phyloP scores from a whole-genome alignment of 2,113 vertebrate genomes.

The Hoplias malabaricus region DNA sequence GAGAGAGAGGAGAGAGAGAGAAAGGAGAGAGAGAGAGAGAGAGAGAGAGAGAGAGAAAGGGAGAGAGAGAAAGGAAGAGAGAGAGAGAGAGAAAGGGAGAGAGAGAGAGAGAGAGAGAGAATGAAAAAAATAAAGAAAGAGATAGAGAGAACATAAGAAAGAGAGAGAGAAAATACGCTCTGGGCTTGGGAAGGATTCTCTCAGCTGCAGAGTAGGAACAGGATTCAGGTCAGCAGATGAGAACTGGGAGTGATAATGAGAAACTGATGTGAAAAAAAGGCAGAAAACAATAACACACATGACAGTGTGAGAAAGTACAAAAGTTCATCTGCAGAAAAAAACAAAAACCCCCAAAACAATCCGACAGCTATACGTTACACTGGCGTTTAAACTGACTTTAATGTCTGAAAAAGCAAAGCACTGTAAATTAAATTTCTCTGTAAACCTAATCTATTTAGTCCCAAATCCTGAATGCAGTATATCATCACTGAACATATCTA shows the following conservation, averaged over 20 bases:
- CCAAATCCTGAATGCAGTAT: too few species aligned
- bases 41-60: constrained; percentile 1
- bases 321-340: constrained; percentile 3
- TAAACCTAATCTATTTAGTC: too few species aligned
- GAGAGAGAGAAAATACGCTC: neutral
- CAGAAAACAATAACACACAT: constrained; percentile 8
- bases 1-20: too few species aligned
- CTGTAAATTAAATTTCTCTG: too few species aligned
- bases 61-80: constrained; percentile 10
- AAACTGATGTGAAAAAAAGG: constrained; percentile 19
- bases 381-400: too few species aligned
- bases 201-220: constrained; percentile 15
- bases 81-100: neutral
- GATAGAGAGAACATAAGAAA: constrained; percentile 12
- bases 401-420: too few species aligned
- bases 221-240: constrained; percentile 31
- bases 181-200: neutral
- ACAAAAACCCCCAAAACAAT: too few species aligned
- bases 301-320: neutral
- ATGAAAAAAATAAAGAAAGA: constrained; percentile 7
- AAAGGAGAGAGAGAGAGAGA: neutral
- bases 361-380: too few species aligned
- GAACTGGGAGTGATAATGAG: constrained; percentile 21
- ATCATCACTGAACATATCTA: too few species aligned
- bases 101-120: constrained; percentile 1